Conservation (phyloP, 2,888 invertebrate genomes). For the Odontocerum albicorne region DNA sequence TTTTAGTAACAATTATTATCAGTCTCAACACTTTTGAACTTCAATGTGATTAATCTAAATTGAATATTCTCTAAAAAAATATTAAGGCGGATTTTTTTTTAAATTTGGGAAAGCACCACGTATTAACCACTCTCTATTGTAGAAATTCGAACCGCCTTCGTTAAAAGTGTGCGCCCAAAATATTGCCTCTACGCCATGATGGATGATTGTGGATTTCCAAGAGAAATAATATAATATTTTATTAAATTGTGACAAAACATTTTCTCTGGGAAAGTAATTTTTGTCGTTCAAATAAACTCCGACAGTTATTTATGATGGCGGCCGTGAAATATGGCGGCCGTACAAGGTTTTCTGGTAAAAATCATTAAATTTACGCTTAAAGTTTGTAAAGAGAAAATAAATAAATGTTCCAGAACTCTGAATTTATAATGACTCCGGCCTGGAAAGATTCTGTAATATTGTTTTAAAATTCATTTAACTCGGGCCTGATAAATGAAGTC, state of each 20-base stretch:
- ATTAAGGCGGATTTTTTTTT: too few relatives aligned
- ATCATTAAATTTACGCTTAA: slow-evolving; percentile 12
- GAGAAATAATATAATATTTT: slow-evolving; percentile 1
- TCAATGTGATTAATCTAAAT: too few relatives aligned
- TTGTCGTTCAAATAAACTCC: slow-evolving; percentile 23
- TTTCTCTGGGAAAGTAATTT: slow-evolving; percentile 20
- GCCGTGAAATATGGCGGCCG: slow-evolving; percentile 11
- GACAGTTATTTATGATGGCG: slow-evolving; percentile 22
- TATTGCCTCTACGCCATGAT: too few relatives aligned
- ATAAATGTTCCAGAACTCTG: not conserved
- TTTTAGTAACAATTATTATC: too few relatives aligned
- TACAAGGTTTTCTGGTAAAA: slow-evolving; percentile 7
- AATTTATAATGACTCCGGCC: not conserved
- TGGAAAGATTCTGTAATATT: not conserved
- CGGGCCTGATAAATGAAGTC: not conserved
- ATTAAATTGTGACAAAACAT: slow-evolving; percentile 29
- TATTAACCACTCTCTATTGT: too few relatives aligned
- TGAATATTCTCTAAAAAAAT: too few relatives aligned
- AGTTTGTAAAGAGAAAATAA: slow-evolving; percentile 5
- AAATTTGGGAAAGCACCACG: too few relatives aligned
- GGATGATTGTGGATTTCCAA: too few relatives aligned
- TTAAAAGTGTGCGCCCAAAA: too few relatives aligned
- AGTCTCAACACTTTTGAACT: too few relatives aligned
- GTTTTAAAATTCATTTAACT: not conserved
- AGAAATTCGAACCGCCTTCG: too few relatives aligned